These are phyloP conservation scores for Camponotus vicinus DNA, from an alignment of 1,140 invertebrate genomes.

Conservation along the genomic window DNA sequence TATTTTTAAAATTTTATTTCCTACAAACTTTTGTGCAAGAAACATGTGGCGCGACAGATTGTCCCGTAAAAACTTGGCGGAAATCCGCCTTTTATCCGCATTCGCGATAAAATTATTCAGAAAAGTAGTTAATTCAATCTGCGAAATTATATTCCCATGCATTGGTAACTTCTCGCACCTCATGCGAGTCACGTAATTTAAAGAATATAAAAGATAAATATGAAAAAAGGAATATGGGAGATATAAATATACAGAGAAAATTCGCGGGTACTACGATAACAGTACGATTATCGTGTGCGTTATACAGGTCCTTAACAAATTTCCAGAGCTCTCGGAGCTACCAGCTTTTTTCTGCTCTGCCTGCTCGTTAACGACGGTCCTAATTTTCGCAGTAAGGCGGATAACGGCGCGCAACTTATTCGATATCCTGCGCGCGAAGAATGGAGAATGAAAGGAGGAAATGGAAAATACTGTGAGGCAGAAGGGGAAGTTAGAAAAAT, in stretches of 20 bases:
- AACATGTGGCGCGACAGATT: neutral
- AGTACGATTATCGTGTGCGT: conserved; percentile 21
- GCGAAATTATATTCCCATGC: conserved; percentile 2
- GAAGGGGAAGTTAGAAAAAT: conserved; percentile 58
- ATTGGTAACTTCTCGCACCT: neutral
- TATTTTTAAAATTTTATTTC: conserved; percentile 4
- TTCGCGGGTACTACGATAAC: neutral
- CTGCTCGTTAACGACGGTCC: conserved; percentile 38
- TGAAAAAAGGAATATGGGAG: neutral
- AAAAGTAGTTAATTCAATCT: neutral
- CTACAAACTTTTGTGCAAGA: neutral
- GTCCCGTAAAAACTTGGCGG: neutral
- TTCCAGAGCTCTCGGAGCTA: neutral
- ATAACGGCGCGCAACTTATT: neutral
- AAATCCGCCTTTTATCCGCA: neutral
- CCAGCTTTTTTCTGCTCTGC: neutral
- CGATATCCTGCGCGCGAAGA: neutral
- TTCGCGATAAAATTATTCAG: neutral
- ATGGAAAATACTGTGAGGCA: neutral
- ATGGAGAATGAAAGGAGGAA: neutral
- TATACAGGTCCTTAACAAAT: conserved; percentile 37
- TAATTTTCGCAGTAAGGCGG: conserved; percentile 39
- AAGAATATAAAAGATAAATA: neutral
- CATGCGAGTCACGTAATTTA: conserved; percentile 16
- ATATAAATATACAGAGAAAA: conserved; percentile 18